Evolutionary conservation across 1,140 invertebrate species (phyloP), one percentile per base, ranked within the genome.

Genomic region (Lethrus apterus): DNA sequence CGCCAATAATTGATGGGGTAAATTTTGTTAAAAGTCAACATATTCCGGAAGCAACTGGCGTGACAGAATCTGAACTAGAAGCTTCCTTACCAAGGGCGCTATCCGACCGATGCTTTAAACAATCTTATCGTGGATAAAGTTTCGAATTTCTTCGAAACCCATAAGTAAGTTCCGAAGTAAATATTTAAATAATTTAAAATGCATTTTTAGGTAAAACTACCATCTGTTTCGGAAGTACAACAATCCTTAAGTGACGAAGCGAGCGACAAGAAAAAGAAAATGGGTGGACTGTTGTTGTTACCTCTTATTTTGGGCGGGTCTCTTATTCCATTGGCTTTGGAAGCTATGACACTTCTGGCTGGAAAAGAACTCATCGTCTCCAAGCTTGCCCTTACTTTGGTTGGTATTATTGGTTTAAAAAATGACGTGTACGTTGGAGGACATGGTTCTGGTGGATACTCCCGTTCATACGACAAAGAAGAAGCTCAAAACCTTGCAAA

Each of bases 361-460:
- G 86, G 86, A 46, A 89, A 89, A 63, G 86, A 85, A 23, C 66
- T 89, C 23, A 88, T 89, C 54, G 81, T 89, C 33, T 85, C 83
- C 58, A 89, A 89, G 60, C 65, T 89, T 32, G 86, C 86, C 3
- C 62, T 89, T 20, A 83, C 86, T 0, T 66, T 89, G 15, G 84
- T 85, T 21, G 83, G 80, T 45, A 87, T 89, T 50, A 86, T 89
- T 42, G 86, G 84, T 1, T 68, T 89, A 55, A 89, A 88, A 73
- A 88, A 88, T 60, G 83, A 84, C 47, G 72, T 73, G 2, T 81
- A 84, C 2, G 81, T 84, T 33, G 76, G 77, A 4, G 79, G 79
- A 26, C 77, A 83, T 55, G 76, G 77, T 38, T 14, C 11, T 26
- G 73, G 70, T 30, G 78, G 79, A 59, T 85, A 83, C 83, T 83